Evolutionary conservation across 1,140 invertebrate genomes (phyloP), one percentile per base, ranked within the genome.

Genomic region (Drosophila arawakana): DNA sequence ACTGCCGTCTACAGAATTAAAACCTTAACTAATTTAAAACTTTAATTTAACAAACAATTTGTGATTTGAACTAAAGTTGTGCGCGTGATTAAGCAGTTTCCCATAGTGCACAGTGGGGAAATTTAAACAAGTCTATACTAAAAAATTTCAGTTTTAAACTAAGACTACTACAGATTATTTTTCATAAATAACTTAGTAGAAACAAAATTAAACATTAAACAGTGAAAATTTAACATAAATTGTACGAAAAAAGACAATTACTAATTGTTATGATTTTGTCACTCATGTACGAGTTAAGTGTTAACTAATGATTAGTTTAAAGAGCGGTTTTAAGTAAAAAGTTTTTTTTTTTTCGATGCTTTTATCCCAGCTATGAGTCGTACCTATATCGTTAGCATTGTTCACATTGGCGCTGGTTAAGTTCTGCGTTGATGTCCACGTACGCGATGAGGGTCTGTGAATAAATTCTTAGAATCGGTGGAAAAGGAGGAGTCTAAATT

Each of bases 351-450:
- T n/a, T n/a, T n/a, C n/a, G 25, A 30, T 30, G 25, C 3, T 30
- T 30, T 30, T 5, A n/a, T 47, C 44, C 1, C 7, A 47, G 11
- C 21, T 55, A 9, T 21, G 0, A 15, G 46, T 73, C 63, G 73
- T 91, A 91, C 91, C 92, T 78, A 92, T 92, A 81, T 92, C 90
- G 79, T 86, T 91, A 30, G 57, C 76, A 47, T 83, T 91, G 39
- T 73, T 79, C 46, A 71, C 15, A 47, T 90, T 91, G 10, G 70
- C 35, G 35, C 93, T 94, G 1, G 92, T 81, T 15, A 94, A 74
- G 76, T 94, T 94, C 8, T 94, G 94, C 3, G 94, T 94, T 11
- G 94, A 94, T 3, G 94, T 93, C 94, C 94, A 94, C 39, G 91
- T 93, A 2, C 94, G 88, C 9, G 91, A 91, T 41, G 88, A 73